These are phyloP conservation scores for Tenualosa ilisha DNA, from an alignment of 2,797 vertebrate genomes.

Conservation along the genomic window DNA sequence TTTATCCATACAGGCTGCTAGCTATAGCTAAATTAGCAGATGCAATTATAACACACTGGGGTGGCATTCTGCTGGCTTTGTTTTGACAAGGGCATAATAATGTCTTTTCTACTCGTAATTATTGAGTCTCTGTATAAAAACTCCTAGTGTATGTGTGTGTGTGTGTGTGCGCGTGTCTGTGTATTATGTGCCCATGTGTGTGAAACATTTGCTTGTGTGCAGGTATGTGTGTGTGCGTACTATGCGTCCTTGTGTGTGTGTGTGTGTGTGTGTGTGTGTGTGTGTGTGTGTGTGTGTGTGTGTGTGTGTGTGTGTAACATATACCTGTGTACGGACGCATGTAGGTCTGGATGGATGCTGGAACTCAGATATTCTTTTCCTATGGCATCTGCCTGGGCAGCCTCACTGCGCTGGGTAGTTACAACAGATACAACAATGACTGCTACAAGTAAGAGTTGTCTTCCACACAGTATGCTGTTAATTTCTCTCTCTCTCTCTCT, in stretches of 20 bases:
- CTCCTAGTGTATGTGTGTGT: too few species aligned
- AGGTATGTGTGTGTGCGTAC: background rate
- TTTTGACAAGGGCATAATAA: too few species aligned
- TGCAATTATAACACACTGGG: too few species aligned
- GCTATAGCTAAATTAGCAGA: too few species aligned
- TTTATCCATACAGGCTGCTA: too few species aligned
- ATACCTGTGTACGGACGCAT: background rate
- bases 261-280: constrained; percentile 12
- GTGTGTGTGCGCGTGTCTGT: too few species aligned
- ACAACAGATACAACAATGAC: constrained; percentile 92
- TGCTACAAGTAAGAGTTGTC: constrained; percentile 82
- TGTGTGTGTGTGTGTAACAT: constrained; percentile 6
- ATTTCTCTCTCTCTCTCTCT: constrained; percentile 28
- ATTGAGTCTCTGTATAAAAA: too few species aligned
- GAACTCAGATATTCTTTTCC: constrained; percentile 92
- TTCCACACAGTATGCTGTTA: background rate
- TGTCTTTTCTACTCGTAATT: too few species aligned
- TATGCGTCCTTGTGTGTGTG: background rate
- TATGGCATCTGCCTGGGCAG: constrained; percentile 89
- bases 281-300: background rate
- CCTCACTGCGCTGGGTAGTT: constrained; percentile 90
- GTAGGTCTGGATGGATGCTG: constrained; percentile 94
- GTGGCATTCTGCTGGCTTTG: too few species aligned
- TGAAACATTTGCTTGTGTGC: background rate
- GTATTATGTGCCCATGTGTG: background rate